These are phyloP conservation scores for Argyrosomus regius DNA, from an alignment of 2,797 vertebrate genomes.

Conservation along the genomic window DNA sequence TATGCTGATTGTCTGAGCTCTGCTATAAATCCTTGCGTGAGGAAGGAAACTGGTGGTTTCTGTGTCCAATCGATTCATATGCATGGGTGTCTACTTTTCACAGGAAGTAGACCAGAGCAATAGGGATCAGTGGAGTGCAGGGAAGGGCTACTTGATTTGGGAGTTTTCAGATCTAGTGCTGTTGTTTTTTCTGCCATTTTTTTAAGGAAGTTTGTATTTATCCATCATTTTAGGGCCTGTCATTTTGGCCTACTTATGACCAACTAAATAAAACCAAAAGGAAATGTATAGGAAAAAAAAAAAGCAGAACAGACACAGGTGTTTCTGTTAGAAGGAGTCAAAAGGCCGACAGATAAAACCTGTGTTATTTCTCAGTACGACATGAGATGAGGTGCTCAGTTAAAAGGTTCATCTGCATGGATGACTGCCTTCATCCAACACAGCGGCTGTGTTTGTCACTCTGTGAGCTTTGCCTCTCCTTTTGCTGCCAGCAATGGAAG, in stretches of 20 bases:
- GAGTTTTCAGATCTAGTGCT: neutral
- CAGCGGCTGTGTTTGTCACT: slow-evolving; percentile 61
- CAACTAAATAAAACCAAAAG: neutral
- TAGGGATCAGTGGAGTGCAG: neutral
- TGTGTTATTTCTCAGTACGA: slow-evolving; percentile 38
- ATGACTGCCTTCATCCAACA: slow-evolving; percentile 47
- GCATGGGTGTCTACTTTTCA: slow-evolving; percentile 32
- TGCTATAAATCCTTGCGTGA: slow-evolving; percentile 61
- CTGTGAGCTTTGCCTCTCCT: slow-evolving; percentile 56
- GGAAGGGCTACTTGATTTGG: neutral
- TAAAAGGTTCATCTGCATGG: slow-evolving; percentile 54
- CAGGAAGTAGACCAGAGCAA: slow-evolving; percentile 28
- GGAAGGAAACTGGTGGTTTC: slow-evolving; percentile 57
- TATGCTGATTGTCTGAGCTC: slow-evolving; percentile 71
- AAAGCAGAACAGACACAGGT: neutral
- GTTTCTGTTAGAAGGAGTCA: slow-evolving; percentile 17
- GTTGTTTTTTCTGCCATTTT: neutral
- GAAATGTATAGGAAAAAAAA: slow-evolving; percentile 7
- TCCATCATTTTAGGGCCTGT: neutral
- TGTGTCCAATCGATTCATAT: slow-evolving; percentile 62
- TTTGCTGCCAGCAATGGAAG: slow-evolving; percentile 75
- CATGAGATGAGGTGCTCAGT: slow-evolving; percentile 34
- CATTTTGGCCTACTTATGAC: neutral
- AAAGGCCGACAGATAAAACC: slow-evolving; percentile 23
- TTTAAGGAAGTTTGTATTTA: neutral